phyloP scores from a whole-genome alignment of 1,140 invertebrate genomes.

The Pissodes strobi region DNA sequence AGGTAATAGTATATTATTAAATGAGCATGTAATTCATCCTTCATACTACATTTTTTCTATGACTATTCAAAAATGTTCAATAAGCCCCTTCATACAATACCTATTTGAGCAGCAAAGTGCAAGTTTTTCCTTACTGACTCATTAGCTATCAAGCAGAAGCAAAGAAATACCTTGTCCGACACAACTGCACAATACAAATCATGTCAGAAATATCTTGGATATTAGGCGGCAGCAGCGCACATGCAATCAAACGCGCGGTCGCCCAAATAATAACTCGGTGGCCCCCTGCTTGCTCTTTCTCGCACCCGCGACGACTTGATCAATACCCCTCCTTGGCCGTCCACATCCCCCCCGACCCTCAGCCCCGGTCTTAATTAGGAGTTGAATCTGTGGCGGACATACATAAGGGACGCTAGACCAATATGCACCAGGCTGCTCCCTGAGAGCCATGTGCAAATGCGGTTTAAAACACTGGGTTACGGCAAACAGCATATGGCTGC shows the following conservation, averaged over 20 bases:
- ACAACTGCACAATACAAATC: background rate
- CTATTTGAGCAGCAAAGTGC: too few relatives aligned
- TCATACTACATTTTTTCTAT: too few relatives aligned
- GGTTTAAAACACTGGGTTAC: constrained; percentile 21
- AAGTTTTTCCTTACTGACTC: too few relatives aligned
- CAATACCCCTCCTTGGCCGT: constrained; percentile 55
- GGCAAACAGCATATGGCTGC: constrained; percentile 9
- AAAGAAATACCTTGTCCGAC: background rate
- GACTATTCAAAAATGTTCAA: too few relatives aligned
- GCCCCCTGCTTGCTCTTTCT: constrained; percentile 41
- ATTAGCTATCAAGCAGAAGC: too few relatives aligned
- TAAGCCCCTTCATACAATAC: too few relatives aligned
- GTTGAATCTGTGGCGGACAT: constrained; percentile 70
- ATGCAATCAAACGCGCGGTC: constrained; percentile 9
- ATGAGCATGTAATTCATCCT: too few relatives aligned
- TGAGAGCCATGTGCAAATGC: constrained; percentile 23
- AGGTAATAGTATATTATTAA: too few relatives aligned
- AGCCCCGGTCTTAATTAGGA: constrained; percentile 65
- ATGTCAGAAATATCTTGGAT: background rate
- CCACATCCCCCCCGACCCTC: constrained; percentile 36
- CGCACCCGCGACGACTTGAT: constrained; percentile 52
- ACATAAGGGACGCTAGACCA: constrained; percentile 62
- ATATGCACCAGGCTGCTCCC: constrained; percentile 47
- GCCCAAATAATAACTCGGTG: constrained; percentile 51
- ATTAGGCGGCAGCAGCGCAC: background rate